These are phyloP conservation scores for Coreoperca whiteheadi DNA, from an alignment of 2,113 vertebrate species.

Conservation along the genomic window DNA sequence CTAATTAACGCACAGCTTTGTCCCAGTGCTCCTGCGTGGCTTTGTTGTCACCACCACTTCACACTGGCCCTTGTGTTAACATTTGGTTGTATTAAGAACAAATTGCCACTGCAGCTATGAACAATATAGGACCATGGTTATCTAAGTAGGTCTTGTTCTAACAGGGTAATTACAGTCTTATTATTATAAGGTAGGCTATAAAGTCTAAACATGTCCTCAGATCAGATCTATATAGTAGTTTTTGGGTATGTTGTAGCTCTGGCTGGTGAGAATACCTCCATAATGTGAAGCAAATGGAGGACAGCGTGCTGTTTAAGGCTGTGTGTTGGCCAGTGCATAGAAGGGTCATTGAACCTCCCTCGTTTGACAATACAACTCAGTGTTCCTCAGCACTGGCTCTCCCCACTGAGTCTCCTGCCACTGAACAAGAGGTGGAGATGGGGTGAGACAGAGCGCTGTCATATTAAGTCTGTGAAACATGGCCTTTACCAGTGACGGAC, in stretches of 20 bases:
- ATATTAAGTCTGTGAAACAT: conserved; percentile 29
- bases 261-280: background rate
- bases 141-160: background rate
- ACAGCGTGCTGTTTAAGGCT: conserved; percentile 48
- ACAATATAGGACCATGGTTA: background rate
- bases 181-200: conserved; percentile 11
- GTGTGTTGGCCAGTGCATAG: conserved; percentile 59
- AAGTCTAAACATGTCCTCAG: conserved; percentile 27
- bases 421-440: conserved; percentile 44
- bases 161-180: conserved; percentile 20
- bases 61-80: background rate
- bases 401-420: conserved; percentile 37
- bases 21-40: conserved; percentile 36
- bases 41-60: conserved; percentile 45
- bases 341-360: conserved; percentile 74
- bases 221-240: background rate
- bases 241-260: background rate
- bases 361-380: conserved; percentile 71
- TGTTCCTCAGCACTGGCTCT: conserved; percentile 66
- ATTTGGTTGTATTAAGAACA: background rate
- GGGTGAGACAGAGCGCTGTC: conserved; percentile 37
- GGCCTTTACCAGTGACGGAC: background rate
- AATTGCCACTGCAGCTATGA: background rate
- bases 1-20: conserved; percentile 59
- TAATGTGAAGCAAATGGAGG: conserved; percentile 49